Base-by-base conservation (phyloP, 2,888 invertebrate genomes). In the Cataglyphis cursor region DNA sequence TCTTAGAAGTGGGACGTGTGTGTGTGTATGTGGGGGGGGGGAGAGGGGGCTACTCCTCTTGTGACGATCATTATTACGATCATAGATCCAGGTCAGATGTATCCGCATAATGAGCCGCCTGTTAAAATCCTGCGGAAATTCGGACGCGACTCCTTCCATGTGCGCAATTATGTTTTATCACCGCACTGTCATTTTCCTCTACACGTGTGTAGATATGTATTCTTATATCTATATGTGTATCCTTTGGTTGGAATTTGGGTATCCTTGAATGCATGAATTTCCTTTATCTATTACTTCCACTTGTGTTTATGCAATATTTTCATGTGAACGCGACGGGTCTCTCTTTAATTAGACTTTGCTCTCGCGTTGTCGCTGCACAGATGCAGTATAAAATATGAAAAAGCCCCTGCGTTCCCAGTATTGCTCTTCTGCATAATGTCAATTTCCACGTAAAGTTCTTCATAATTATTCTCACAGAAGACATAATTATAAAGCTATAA, bases 51-150 rank as follows among this genome's bases (percentile, higher is more conserved):
- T 59, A 82, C 81, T 84, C 62, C 51, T 80, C 73, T 81, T 70
- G 83, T 81, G 81, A 81, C 80, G 85, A 90, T 87, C 83, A 85
- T 90, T 86, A 84, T 87, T 86, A 78, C 81, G 86, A 88, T 87
- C 81, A 80, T 78, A 88, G 86, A 91, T 91, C 87, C 88, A 82
- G 91, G 91, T 91, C 91, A 90, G 88, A 85, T 86, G 90, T 87
- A 80, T 76, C 91, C 87, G 91, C 91, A 90, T 91, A 91, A 91
- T 91, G 91, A 89, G 83, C 76, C 84, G 73, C 24, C 35, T 35
- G 73, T 74, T 54, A 78, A 80, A 82, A 90, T 87, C 76, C 82
- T 76, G 81, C 80, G 81, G 81, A 82, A 64, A 41, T 73, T 81
- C 61, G 62, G 54, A 65, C 57, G 76, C 82, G 51, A 80, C 83